phyloP scores from a whole-genome alignment of 2,888 invertebrate species.

The Aproaerema taeniolella region DNA sequence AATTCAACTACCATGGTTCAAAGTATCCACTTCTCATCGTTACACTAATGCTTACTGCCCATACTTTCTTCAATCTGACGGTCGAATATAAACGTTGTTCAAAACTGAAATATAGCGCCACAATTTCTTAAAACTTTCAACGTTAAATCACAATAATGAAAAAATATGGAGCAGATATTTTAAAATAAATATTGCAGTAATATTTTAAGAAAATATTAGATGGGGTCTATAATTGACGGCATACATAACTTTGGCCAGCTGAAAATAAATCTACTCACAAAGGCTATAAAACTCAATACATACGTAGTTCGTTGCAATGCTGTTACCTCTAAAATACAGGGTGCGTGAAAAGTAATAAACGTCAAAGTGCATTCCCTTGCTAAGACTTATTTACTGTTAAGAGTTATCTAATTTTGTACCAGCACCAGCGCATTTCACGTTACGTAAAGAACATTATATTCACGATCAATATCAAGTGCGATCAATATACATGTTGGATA shows the following conservation, averaged over 20 bases:
- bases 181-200: neutral
- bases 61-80: constrained; percentile 21
- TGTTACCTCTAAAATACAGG: constrained; percentile 46
- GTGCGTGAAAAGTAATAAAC: constrained; percentile 49
- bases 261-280: constrained; percentile 45
- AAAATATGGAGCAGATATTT: constrained; percentile 8
- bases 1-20: too few relatives aligned
- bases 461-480: too few relatives aligned
- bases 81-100: constrained; percentile 14
- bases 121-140: constrained; percentile 2
- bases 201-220: too few relatives aligned
- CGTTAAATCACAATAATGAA: constrained; percentile 3
- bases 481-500: too few relatives aligned
- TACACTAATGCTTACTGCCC: constrained; percentile 23
- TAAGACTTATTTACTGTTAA: constrained; percentile 25
- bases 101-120: constrained; percentile 9
- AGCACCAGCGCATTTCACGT: too few relatives aligned
- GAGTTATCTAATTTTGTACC: too few relatives aligned
- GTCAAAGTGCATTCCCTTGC: constrained; percentile 38
- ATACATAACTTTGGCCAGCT: constrained; percentile 16
- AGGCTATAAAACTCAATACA: constrained; percentile 44
- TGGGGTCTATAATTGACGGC: too few relatives aligned
- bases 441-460: too few relatives aligned
- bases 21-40: constrained; percentile 18
- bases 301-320: constrained; percentile 33